Evolutionary conservation across 2,888 invertebrate genomes (phyloP).

Genomic region (Tyria jacobaeae): DNA sequence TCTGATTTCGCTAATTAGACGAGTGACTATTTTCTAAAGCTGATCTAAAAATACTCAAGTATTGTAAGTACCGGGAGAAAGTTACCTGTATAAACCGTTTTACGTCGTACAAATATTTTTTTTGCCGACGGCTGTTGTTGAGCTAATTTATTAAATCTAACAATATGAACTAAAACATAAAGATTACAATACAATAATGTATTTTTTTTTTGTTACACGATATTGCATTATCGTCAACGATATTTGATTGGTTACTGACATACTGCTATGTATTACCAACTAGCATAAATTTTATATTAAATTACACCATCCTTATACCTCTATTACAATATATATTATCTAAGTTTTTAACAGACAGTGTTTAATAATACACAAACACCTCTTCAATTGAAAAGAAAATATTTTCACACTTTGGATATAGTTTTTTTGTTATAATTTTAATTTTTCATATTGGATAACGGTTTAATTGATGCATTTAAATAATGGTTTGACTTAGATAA

Average conservation of each 20-base stretch:
- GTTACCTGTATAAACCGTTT: too few species aligned
- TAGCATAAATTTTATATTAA: neutral
- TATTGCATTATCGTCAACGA: conserved; percentile 1
- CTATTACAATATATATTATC: conserved; percentile 12
- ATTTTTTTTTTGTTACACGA: too few species aligned
- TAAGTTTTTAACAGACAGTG: conserved; percentile 10
- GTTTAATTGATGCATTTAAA: conserved; percentile 49
- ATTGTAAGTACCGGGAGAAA: too few species aligned
- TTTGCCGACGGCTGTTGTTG: neutral
- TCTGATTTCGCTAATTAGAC: neutral
- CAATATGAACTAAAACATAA: conserved; percentile 1
- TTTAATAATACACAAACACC: neutral
- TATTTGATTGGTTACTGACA: neutral
- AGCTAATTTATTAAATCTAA: neutral
- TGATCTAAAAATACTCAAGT: neutral
- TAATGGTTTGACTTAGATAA: conserved; percentile 55
- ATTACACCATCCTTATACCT: neutral
- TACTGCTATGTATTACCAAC: conserved; percentile 9
- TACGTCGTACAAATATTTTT: too few species aligned
- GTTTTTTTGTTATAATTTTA: conserved; percentile 40
- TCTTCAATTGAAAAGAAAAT: conserved; percentile 9
- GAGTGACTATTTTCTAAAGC: neutral
- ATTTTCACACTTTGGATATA: conserved; percentile 22
- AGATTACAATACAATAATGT: too few species aligned
- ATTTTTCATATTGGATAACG: conserved; percentile 32